Conservation (phyloP, 2,113 vertebrate genomes). For the Platysteira castanea region DNA sequence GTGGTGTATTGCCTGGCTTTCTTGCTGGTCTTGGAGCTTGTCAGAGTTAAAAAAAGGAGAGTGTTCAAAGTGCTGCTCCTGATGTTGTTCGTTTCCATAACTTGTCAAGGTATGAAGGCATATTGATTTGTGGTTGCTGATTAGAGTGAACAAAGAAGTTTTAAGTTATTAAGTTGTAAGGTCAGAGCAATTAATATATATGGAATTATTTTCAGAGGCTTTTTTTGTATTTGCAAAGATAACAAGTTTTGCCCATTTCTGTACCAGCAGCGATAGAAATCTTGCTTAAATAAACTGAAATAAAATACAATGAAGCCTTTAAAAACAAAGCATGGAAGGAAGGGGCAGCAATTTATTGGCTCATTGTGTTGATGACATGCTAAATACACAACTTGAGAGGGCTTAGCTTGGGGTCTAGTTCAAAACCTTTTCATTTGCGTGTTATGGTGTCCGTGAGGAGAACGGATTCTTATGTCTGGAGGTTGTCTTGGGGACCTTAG, state of each 20-base stretch:
- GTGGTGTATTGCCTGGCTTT: neutral
- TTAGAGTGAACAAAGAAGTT: neutral
- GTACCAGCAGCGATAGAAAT: neutral
- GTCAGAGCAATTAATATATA: neutral
- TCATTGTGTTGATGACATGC: conserved; percentile 52
- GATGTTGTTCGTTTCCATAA: neutral
- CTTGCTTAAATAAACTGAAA: conserved; percentile 45
- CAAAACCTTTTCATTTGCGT: neutral
- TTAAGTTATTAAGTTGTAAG: neutral
- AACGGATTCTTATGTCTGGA: neutral
- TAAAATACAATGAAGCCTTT: conserved; percentile 42
- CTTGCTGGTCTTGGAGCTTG: fast-evolving
- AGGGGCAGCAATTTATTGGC: conserved; percentile 46
- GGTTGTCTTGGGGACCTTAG: neutral
- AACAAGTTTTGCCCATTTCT: neutral
- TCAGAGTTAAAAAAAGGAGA: neutral
- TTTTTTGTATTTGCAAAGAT: neutral
- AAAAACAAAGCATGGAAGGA: conserved; percentile 67
- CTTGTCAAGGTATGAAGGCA: neutral
- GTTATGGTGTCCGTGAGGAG: neutral
- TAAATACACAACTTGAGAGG: conserved; percentile 13
- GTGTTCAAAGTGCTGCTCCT: neutral
- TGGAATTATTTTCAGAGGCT: neutral
- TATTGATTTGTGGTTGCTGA: neutral
- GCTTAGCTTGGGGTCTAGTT: neutral